A percentile compares a stretch with the other conserved stretches of the same genome.
These are phyloP conservation scores for Bombylius discolor DNA, from an alignment of 2,888 invertebrate species.

Conservation along the genomic window DNA sequence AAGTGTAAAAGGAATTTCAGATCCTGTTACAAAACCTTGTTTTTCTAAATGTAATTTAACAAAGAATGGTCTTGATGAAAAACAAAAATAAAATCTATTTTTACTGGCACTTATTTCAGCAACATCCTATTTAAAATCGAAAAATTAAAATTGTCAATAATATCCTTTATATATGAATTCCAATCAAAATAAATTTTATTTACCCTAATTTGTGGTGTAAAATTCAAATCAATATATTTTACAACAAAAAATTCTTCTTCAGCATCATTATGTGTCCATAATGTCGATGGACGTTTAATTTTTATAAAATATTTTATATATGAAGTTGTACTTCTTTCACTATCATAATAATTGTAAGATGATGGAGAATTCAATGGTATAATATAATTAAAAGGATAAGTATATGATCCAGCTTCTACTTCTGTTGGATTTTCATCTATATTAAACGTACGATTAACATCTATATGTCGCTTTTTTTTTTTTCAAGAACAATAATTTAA, in stretches of 20 bases:
- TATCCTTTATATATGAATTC: no score
- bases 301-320: neutral
- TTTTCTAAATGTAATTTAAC: neutral
- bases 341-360: neutral
- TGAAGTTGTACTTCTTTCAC: neutral
- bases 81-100: neutral
- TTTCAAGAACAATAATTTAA: no score
- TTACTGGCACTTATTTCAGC: neutral
- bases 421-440: neutral
- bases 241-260: neutral
- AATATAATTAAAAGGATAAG: neutral
- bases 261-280: neutral
- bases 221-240: neutral
- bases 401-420: neutral
- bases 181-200: no score
- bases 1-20: neutral
- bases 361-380: neutral
- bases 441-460: no score
- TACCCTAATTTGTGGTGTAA: no score
- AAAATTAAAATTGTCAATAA: no score
- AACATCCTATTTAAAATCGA: neutral
- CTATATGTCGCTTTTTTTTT: no score
- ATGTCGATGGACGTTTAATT: neutral
- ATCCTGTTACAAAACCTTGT: neutral
- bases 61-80: neutral